Conservation (phyloP, 1,140 invertebrate genomes). For the Bombus affinis region DNA sequence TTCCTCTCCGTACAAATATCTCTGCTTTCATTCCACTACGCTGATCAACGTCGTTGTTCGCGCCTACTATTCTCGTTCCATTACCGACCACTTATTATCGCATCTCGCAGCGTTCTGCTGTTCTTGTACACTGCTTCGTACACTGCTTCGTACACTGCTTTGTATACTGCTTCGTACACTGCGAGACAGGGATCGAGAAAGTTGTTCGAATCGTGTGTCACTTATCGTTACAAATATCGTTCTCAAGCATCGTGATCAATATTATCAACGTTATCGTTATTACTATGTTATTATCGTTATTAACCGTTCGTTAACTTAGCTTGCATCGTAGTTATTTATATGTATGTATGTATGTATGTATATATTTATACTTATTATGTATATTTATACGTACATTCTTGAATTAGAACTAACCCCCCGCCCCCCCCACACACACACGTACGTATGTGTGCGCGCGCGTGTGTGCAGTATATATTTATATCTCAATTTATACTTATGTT, state of each 20-base stretch:
- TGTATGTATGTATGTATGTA: constrained; percentile 12
- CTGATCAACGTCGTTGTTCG: not conserved
- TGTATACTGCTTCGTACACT: not conserved
- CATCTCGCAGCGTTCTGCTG: not conserved
- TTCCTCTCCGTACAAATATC: not conserved
- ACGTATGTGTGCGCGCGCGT: no score
- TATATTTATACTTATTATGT: not conserved
- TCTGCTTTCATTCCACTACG: not conserved
- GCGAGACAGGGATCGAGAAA: constrained; percentile 15
- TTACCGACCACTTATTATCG: not conserved
- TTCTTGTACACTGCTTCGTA: not conserved
- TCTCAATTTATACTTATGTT: constrained; percentile 31
- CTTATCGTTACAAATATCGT: not conserved
- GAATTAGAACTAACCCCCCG: not conserved
- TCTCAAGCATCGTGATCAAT: constrained; percentile 1
- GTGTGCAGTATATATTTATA: constrained; percentile 1
- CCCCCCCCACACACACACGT: no score
- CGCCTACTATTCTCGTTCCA: not conserved
- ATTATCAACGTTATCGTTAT: constrained; percentile 45
- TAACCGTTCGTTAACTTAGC: constrained; percentile 1
- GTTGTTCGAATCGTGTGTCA: not conserved
- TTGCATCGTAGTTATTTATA: constrained; percentile 10
- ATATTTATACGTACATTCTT: constrained; percentile 18
- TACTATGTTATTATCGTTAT: constrained; percentile 34
- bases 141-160: not conserved